These are phyloP conservation scores for Agrenia bidenticulata DNA, from an alignment of 2,888 invertebrate species.

Conservation along the genomic window DNA sequence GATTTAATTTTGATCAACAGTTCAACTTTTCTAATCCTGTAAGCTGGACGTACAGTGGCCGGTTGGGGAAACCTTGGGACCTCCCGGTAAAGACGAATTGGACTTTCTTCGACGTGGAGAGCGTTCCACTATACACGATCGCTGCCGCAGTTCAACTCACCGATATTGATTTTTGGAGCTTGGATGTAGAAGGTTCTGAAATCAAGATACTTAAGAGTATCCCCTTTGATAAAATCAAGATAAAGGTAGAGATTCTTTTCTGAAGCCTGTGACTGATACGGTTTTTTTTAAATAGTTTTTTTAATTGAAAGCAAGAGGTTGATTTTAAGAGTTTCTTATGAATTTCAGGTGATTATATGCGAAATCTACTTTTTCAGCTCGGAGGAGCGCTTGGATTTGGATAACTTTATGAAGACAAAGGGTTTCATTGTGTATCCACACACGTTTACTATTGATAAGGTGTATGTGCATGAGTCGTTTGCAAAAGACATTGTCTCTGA, in stretches of 20 bases:
- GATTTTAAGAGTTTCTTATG: too few species aligned
- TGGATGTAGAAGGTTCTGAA: slow-evolving; percentile 6
- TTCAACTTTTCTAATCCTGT: slow-evolving; percentile 30
- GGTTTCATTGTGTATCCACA: background rate
- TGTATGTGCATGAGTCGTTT: slow-evolving; percentile 11
- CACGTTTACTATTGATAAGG: background rate
- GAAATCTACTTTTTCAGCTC: slow-evolving; percentile 9
- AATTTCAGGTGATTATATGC: slow-evolving; percentile 12
- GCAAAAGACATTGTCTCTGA: too few species aligned
- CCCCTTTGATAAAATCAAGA: background rate
- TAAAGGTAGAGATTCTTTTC: background rate
- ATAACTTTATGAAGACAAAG: slow-evolving; percentile 14
- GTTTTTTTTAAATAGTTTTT: too few species aligned
- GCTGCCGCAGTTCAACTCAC: background rate
- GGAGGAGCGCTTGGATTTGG: slow-evolving; percentile 3
- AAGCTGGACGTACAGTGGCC: slow-evolving; percentile 28
- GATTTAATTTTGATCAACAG: slow-evolving; percentile 10
- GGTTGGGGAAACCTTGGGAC: slow-evolving; percentile 17
- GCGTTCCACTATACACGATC: background rate
- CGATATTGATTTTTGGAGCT: slow-evolving; percentile 2
- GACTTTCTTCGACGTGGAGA: slow-evolving; percentile 15
- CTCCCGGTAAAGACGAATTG: slow-evolving; percentile 26
- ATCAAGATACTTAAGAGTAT: background rate
- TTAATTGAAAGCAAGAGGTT: too few species aligned
- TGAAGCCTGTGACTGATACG: background rate